Base-by-base conservation (phyloP, 30 jellyfish, hydroid and myxozoan species). In the Rhopilema esculentum region DNA sequence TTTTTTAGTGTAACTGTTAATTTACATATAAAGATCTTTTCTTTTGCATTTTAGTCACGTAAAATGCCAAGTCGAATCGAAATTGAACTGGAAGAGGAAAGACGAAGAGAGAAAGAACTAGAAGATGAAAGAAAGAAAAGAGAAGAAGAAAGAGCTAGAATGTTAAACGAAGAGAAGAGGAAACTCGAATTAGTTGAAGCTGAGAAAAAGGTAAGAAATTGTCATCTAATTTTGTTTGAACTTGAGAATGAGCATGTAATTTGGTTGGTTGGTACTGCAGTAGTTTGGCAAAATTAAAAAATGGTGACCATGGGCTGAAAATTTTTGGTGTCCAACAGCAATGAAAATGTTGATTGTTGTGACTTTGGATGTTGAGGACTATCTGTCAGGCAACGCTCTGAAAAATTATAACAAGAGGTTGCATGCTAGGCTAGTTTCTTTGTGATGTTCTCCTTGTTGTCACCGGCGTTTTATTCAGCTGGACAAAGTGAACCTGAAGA, bases 81-180 rank as follows among this genome's bases (percentile, higher is more conserved):
- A 65, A 30, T 32, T 67, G 96, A 88, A 66, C 68, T 72, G 49
- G 96, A 88, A 49, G 96, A 69, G 18, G 96, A 69, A 49, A 66
- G 96, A 24, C 86, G 77, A 16, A 87, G 96, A 7, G 89, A 76
- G 33, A 27, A 4, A 31, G 96, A 88, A 69, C 74, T 88, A n/a
- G 91, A 53, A 49, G 79, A 79, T n/a, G 96, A 88, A 62, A 52
- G 88, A 80, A 49, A 72, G 51, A 61, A 49, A 50, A 62, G 96
- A 62, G 73, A 61, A 49, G 84, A 79, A 33, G 96, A 88, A 63
- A 24, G 73, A 26, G 69, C 51, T 19, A 72, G 49, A 64, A 1
- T 72, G 19, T 27, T 78, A 0, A 85, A 79, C 18, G 79, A 74
- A 33, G 82, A 85, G 64, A 85, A 67, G 62, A 73, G 64, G 20